phyloP scores from a whole-genome alignment of 2,888 invertebrate genomes.

The Resseliella maxima region DNA sequence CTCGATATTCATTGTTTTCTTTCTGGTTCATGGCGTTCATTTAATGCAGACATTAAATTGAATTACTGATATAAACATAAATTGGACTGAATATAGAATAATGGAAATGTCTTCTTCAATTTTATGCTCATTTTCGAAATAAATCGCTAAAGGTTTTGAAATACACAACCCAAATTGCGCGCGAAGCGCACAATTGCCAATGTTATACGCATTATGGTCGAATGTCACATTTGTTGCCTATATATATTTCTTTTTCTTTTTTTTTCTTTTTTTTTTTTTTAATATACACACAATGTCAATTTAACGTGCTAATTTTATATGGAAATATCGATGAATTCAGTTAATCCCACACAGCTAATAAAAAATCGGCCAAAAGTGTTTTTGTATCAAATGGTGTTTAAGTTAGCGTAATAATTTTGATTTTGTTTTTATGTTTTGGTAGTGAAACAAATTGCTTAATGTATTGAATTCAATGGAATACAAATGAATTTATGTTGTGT shows the following conservation, averaged over 20 bases:
- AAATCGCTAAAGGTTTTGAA: no score
- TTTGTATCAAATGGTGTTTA: no score
- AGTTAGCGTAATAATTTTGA: no score
- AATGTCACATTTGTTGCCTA: no score
- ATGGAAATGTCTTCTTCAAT: slow-evolving; percentile 2
- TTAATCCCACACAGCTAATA: background rate
- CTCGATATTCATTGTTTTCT: slow-evolving; percentile 4
- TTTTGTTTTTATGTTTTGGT: no score
- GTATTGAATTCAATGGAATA: no score
- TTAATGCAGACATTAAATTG: slow-evolving; percentile 25
- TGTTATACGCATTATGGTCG: no score
- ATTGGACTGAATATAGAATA: background rate
- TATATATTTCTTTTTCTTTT: no score
- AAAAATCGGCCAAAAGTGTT: background rate
- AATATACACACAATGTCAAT: background rate
- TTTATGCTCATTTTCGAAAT: slow-evolving; percentile 9
- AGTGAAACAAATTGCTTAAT: no score
- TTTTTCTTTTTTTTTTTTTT: no score
- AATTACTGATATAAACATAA: slow-evolving; percentile 1
- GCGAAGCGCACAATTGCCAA: background rate
- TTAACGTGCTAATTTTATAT: background rate
- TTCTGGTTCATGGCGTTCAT: background rate
- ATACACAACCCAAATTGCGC: no score
- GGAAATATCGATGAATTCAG: background rate
- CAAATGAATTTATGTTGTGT: no score